A percentile compares a stretch with the other conserved stretches of the same genome.
phyloP scores from a whole-genome alignment of 1,140 invertebrate genomes.

The Halyomorpha halys region DNA sequence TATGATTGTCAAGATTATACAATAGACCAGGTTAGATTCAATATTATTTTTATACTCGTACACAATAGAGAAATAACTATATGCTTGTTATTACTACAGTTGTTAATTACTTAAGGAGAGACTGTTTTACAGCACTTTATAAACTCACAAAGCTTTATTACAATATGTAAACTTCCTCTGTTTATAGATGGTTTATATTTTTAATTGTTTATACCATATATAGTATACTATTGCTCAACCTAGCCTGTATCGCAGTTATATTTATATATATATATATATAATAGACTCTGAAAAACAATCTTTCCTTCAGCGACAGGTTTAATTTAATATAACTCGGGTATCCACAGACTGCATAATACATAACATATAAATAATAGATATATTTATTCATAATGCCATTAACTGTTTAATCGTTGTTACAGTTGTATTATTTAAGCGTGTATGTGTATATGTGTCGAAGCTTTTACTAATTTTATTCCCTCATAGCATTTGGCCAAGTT shows the following conservation, averaged over 20 bases:
- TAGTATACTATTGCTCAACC: constrained; percentile 23
- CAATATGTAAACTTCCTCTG: constrained; percentile 18
- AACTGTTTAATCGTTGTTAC: constrained; percentile 26
- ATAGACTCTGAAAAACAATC: constrained; percentile 23
- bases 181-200: constrained; percentile 17
- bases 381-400: constrained; percentile 25
- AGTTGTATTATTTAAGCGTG: constrained; percentile 18
- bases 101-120: constrained; percentile 26
- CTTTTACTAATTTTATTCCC: constrained; percentile 20
- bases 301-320: constrained; percentile 27
- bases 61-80: constrained; percentile 23
- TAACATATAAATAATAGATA: constrained; percentile 23
- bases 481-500: constrained; percentile 18
- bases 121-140: constrained; percentile 23
- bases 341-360: constrained; percentile 25
- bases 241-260: constrained; percentile 17
- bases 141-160: constrained; percentile 24
- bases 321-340: constrained; percentile 25
- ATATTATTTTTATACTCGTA: constrained; percentile 24
- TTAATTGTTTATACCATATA: constrained; percentile 18
- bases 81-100: constrained; percentile 26
- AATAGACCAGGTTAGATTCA: constrained; percentile 27
- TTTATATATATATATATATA: too few relatives aligned
- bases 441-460: constrained; percentile 21
- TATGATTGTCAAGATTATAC: constrained; percentile 24